phyloP scores from a whole-genome alignment of 1,140 invertebrate genomes.

The Drosophila mayri region DNA sequence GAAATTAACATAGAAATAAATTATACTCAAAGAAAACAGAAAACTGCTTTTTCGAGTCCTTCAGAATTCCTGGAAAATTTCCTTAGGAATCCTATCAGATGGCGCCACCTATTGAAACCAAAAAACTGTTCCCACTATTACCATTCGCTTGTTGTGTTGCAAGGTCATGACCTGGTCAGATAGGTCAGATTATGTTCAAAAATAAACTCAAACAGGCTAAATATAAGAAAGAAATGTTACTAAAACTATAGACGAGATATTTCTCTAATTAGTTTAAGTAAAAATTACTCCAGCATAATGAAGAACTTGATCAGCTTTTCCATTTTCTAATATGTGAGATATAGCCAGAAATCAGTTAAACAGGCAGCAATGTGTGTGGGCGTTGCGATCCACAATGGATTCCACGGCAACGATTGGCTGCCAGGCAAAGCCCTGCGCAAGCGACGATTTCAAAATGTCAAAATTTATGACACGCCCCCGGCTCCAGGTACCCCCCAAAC shows the following conservation, averaged over 20 bases:
- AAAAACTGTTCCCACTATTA: conserved; percentile 29
- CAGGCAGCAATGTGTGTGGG: conserved; percentile 10
- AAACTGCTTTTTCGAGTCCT: neutral
- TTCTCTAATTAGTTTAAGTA: too few species aligned
- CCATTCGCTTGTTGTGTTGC: neutral
- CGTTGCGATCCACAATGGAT: neutral
- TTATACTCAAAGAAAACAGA: neutral
- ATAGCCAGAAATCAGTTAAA: too few species aligned
- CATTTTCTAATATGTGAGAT: too few species aligned
- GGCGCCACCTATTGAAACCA: neutral
- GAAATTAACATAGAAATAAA: neutral
- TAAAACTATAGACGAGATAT: too few species aligned
- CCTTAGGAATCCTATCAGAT: neutral
- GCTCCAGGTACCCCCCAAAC: too few species aligned
- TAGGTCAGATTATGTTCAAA: too few species aligned
- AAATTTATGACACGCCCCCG: conserved; percentile 14
- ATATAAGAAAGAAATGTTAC: too few species aligned
- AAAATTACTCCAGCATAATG: too few species aligned
- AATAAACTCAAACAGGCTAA: too few species aligned
- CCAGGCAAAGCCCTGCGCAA: conserved; percentile 1
- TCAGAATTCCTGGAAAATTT: neutral
- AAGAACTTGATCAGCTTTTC: too few species aligned
- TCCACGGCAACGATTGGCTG: conserved; percentile 10
- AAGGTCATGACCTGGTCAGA: too few species aligned
- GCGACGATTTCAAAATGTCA: conserved; percentile 23